Evolutionary conservation across 2,113 vertebrate species (phyloP).

Genomic region (Leucoraja erinaceus): DNA sequence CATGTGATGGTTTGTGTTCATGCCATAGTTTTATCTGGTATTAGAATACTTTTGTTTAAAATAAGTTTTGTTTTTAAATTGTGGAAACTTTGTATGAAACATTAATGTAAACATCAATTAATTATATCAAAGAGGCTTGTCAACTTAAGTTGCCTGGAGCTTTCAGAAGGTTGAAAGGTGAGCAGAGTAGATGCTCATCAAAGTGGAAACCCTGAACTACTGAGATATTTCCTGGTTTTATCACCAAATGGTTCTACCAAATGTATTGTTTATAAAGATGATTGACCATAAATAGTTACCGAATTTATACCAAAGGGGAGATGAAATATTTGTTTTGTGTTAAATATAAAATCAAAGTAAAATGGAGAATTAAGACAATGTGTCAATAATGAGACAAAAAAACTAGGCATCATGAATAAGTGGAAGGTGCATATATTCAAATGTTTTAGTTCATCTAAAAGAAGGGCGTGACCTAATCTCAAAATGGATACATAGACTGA

Average conservation of each 20-base stretch:
- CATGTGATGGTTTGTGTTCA: neutral
- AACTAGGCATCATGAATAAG: neutral
- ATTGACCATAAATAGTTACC: neutral
- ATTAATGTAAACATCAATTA: neutral
- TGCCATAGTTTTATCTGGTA: neutral
- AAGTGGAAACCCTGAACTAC: neutral
- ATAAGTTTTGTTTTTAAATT: neutral
- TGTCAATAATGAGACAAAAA: neutral
- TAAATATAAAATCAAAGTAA: neutral
- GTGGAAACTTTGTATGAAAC: neutral
- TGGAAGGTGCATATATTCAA: neutral
- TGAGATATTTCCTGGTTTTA: neutral
- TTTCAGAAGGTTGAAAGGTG: neutral
- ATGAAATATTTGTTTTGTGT: neutral
- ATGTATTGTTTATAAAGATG: neutral
- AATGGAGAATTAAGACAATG: neutral
- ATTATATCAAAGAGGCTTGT: neutral
- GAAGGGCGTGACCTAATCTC: neutral
- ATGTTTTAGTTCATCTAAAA: neutral
- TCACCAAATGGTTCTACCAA: neutral
- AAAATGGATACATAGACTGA: neutral
- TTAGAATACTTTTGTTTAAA: constrained; percentile 14
- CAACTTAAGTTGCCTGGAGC: neutral
- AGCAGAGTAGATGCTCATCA: neutral
- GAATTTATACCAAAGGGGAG: neutral